These are phyloP conservation scores for Schrankia costaestrigalis DNA, from an alignment of 2,888 invertebrate genomes.

Conservation along the genomic window DNA sequence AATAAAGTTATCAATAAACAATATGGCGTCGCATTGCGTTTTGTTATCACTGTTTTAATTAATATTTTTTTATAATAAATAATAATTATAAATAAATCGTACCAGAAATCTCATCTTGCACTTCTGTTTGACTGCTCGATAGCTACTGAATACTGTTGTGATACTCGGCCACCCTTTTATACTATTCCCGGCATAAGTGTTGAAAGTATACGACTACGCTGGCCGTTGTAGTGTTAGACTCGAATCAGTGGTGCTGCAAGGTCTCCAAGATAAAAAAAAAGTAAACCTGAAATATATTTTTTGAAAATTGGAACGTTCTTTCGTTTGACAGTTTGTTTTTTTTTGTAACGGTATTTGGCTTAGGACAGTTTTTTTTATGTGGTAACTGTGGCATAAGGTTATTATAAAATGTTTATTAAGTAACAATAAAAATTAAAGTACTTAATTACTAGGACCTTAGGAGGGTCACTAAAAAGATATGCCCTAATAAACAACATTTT, in stretches of 20 bases:
- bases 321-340: too few relatives aligned
- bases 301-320: slow-evolving; percentile 7
- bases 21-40: slow-evolving; percentile 11
- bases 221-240: slow-evolving; percentile 24
- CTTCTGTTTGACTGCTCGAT: slow-evolving; percentile 75
- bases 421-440: too few relatives aligned
- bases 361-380: too few relatives aligned
- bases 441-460: too few relatives aligned
- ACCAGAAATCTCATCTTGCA: slow-evolving; percentile 80
- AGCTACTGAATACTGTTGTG: slow-evolving; percentile 72
- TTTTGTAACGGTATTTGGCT: too few relatives aligned
- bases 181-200: slow-evolving; percentile 49
- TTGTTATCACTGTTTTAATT: slow-evolving; percentile 12
- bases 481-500: too few relatives aligned
- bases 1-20: too few relatives aligned
- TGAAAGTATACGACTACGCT: slow-evolving; percentile 54
- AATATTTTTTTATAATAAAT: slow-evolving; percentile 26
- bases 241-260: slow-evolving; percentile 31
- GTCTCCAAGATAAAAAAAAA: slow-evolving; percentile 23
- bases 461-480: too few relatives aligned
- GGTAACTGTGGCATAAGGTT: too few relatives aligned
- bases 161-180: slow-evolving; percentile 59
- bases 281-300: too few relatives aligned
- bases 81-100: slow-evolving; percentile 30
- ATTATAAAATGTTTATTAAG: too few relatives aligned